Evolutionary conservation across 2,888 invertebrate species (phyloP).

Genomic region (Pristionchus exspectatus): DNA sequence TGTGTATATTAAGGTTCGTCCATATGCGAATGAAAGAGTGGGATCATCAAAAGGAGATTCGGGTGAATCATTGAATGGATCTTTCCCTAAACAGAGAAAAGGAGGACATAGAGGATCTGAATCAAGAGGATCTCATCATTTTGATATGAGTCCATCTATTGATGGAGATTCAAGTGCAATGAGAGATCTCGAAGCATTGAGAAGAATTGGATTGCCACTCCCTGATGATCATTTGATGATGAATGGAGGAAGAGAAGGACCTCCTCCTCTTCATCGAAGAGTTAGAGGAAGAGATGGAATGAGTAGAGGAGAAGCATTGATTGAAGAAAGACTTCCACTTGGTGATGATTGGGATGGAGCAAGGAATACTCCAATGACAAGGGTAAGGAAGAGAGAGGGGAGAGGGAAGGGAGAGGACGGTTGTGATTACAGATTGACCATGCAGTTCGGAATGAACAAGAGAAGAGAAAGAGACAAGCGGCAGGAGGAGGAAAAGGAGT

Average conservation of each 20-base stretch:
- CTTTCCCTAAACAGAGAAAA: conserved; percentile 48
- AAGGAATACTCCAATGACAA: conserved; percentile 34
- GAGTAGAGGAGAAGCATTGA: conserved; percentile 48
- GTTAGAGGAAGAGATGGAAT: conserved; percentile 45
- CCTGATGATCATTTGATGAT: conserved; percentile 31
- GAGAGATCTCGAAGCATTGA: conserved; percentile 78
- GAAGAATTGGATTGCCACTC: conserved; percentile 41
- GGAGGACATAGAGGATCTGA: conserved; percentile 35
- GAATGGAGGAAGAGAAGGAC: not conserved
- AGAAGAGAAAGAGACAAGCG: conserved; percentile 13
- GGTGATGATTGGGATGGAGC: conserved; percentile 53
- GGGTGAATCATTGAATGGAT: conserved; percentile 56
- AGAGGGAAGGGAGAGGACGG: not conserved
- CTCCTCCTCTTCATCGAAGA: conserved; percentile 39
- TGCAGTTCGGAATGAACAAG: conserved; percentile 48
- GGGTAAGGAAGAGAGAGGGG: not conserved
- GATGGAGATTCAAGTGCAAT: conserved; percentile 79
- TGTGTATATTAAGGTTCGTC: conserved; percentile 55
- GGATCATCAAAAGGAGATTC: conserved; percentile 52
- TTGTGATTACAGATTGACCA: conserved; percentile 47
- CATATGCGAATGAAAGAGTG: conserved; percentile 57
- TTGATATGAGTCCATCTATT: conserved; percentile 18
- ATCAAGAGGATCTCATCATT: conserved; percentile 16
- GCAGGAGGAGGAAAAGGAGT: not conserved
- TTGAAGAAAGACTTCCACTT: conserved; percentile 12